Percentiles rank a stretch among this genome's conserved stretches.
Evolutionary conservation across 2,888 invertebrate species (phyloP).

Genomic region (Acanthosoma haemorrhoidale): DNA sequence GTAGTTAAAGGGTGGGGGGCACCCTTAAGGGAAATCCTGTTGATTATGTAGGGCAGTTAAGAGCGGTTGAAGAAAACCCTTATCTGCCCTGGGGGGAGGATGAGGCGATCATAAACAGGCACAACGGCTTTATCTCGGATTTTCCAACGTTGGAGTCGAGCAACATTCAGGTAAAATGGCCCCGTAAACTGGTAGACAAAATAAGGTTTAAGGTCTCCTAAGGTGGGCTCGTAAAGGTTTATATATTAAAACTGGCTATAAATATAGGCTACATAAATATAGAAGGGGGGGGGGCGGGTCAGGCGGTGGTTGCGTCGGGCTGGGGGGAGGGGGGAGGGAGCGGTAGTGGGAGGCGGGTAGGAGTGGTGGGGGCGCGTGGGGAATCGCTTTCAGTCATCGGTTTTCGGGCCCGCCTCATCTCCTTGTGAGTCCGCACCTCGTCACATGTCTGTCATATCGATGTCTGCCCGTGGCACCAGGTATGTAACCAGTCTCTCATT

Average conservation of each 20-base stretch:
- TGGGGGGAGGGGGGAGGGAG: not conserved
- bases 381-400: not conserved
- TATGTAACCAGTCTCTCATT: not conserved
- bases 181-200: conserved; percentile 23
- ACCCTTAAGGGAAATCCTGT: not conserved
- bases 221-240: conserved; percentile 23
- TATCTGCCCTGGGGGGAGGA: not conserved
- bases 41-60: not conserved
- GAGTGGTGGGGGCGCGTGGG: not conserved
- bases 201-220: conserved; percentile 19
- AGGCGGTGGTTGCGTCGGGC: not conserved
- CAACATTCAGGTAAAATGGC: conserved; percentile 11
- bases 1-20: not conserved
- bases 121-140: conserved; percentile 15
- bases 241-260: conserved; percentile 24
- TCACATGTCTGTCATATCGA: not conserved
- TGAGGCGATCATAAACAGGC: conserved; percentile 8
- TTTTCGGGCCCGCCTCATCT: not conserved
- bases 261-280: conserved; percentile 28
- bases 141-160: not conserved
- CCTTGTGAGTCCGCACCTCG: not conserved
- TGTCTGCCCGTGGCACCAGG: not conserved
- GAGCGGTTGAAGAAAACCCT: not conserved
- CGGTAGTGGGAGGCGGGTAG: not conserved
- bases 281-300: not conserved